Evolutionary conservation across 2,888 invertebrate genomes (phyloP).

Genomic region (Dicranocentrus wangi): DNA sequence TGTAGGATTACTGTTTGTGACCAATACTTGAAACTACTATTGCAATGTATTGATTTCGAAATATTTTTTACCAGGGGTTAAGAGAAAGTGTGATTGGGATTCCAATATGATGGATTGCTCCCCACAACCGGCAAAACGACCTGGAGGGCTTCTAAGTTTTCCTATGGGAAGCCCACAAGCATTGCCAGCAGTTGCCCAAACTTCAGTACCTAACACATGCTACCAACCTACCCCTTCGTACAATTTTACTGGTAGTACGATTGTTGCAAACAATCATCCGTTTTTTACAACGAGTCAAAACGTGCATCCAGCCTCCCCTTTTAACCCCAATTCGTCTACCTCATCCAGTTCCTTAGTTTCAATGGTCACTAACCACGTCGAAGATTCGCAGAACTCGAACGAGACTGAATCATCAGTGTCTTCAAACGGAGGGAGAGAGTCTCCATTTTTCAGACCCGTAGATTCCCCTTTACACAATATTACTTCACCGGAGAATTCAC

Average conservation of each 20-base stretch:
- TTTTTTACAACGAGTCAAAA: slow-evolving; percentile 52
- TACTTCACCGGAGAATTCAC: slow-evolving; percentile 69
- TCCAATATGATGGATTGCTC: slow-evolving; percentile 72
- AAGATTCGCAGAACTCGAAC: slow-evolving; percentile 72
- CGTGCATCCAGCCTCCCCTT: slow-evolving; percentile 54
- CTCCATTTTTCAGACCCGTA: slow-evolving; percentile 71
- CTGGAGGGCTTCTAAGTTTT: slow-evolving; percentile 70
- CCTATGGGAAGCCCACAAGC: slow-evolving; percentile 58
- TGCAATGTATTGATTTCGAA: too few relatives aligned
- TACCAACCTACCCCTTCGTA: slow-evolving; percentile 50
- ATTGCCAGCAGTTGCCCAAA: slow-evolving; percentile 31
- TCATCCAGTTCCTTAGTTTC: slow-evolving; percentile 59
- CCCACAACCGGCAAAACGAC: slow-evolving; percentile 71
- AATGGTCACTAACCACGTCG: slow-evolving; percentile 68
- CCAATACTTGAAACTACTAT: too few relatives aligned
- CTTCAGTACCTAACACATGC: slow-evolving; percentile 51
- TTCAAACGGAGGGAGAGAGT: slow-evolving; percentile 70
- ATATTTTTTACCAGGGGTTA: slow-evolving; percentile 68
- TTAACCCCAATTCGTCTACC: slow-evolving; percentile 59
- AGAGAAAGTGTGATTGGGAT: slow-evolving; percentile 73
- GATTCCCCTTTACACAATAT: slow-evolving; percentile 68
- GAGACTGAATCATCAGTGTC: slow-evolving; percentile 72
- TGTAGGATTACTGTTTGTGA: not conserved
- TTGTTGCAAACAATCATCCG: slow-evolving; percentile 49
- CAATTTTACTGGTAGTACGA: slow-evolving; percentile 50